Percentiles rank a stretch among this genome's conserved stretches.
phyloP scores from a whole-genome alignment of 2,797 vertebrate genomes.

The Falco naumanni region DNA sequence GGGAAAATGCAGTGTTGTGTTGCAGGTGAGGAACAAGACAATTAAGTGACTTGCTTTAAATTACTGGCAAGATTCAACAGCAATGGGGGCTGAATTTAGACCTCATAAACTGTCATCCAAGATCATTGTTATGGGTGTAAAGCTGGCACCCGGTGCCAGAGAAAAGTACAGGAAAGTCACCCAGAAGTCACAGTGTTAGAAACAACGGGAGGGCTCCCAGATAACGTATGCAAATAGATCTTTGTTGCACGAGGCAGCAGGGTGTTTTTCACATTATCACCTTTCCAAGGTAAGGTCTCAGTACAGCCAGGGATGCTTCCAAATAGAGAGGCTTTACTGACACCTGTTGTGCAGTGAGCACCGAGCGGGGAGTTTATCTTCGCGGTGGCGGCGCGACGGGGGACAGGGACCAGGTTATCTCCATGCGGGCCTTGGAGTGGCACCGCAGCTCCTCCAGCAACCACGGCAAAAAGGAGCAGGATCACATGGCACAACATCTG shows the following conservation, averaged over 20 bases:
- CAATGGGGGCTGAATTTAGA: background rate
- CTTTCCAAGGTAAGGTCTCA: background rate
- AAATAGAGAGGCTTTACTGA: background rate
- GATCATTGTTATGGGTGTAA: background rate
- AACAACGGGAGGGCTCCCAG: background rate
- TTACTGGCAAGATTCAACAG: background rate
- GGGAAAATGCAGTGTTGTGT: background rate
- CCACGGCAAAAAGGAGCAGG: background rate
- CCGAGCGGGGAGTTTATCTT: background rate
- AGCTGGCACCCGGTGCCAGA: background rate
- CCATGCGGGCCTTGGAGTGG: background rate
- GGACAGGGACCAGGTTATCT: background rate
- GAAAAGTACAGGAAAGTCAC: background rate
- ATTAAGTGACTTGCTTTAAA: constrained; percentile 24
- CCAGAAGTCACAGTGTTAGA: background rate
- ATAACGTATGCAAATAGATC: background rate
- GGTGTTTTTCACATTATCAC: background rate
- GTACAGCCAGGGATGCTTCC: background rate
- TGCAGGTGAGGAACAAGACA: background rate
- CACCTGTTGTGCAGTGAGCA: background rate
- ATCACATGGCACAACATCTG: background rate
- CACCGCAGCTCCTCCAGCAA: background rate
- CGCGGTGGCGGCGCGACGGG: background rate
- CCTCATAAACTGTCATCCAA: background rate
- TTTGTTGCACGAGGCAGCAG: background rate